Conservation (phyloP, 2,888 invertebrate genomes). For the Caenorhabditis sp. region DNA sequence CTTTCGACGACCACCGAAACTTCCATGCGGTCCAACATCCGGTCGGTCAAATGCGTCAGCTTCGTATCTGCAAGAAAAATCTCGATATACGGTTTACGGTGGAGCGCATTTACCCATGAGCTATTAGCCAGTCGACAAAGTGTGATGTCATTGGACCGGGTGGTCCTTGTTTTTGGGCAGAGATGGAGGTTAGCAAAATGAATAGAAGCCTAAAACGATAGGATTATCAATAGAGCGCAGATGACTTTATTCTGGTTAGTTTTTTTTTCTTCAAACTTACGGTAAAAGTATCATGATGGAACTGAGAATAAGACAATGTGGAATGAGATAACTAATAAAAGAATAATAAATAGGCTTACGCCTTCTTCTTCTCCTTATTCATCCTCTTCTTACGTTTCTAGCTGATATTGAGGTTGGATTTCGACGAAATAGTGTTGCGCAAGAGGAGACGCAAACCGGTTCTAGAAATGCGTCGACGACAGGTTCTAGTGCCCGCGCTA, state of each 20-base stretch:
- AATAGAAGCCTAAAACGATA: background rate
- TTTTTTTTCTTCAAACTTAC: too few species aligned
- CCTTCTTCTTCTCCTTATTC: background rate
- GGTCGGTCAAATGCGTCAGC: slow-evolving; percentile 66
- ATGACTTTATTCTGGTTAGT: too few species aligned
- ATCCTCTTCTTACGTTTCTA: background rate
- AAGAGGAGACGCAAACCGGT: slow-evolving; percentile 5
- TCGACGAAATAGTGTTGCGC: background rate
- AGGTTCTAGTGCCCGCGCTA: background rate
- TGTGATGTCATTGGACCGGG: slow-evolving; percentile 66
- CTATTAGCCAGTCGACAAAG: slow-evolving; percentile 67
- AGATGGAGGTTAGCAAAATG: background rate
- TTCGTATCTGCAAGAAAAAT: slow-evolving; percentile 45
- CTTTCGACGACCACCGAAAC: slow-evolving; percentile 65
- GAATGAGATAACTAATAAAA: background rate
- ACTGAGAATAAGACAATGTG: background rate
- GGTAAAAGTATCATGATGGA: background rate
- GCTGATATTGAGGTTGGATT: slow-evolving; percentile 1
- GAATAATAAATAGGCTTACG: background rate
- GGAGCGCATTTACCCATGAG: slow-evolving; percentile 55
- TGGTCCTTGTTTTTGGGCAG: slow-evolving; percentile 50
- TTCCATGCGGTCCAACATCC: slow-evolving; percentile 68
- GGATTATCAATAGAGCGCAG: background rate
- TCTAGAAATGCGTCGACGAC: slow-evolving; percentile 1
- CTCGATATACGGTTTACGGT: background rate